phyloP scores from a whole-genome alignment of 2,113 vertebrate genomes.

The Cochlearius cochlearius region DNA sequence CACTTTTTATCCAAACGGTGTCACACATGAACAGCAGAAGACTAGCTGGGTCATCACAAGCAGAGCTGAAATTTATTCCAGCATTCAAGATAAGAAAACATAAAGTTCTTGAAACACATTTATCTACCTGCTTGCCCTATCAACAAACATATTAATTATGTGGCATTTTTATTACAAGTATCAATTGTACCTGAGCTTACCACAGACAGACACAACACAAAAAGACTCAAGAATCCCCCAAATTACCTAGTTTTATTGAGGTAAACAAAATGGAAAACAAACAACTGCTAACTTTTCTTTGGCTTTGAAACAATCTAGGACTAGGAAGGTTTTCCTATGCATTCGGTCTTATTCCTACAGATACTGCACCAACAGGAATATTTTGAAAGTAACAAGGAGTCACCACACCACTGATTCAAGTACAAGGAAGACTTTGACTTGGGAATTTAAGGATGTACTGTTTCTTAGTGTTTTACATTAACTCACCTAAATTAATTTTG shows the following conservation, averaged over 20 bases:
- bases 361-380: background rate
- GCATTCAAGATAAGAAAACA: background rate
- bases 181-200: background rate
- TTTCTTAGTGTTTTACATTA: background rate
- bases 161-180: background rate
- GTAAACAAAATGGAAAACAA: background rate
- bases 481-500: background rate
- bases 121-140: background rate
- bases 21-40: background rate
- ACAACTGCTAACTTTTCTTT: background rate
- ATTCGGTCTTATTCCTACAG: background rate
- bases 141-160: background rate
- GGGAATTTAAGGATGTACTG: background rate
- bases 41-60: background rate
- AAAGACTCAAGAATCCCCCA: background rate
- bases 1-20: background rate
- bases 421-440: background rate
- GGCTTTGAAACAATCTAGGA: background rate
- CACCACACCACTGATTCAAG: background rate
- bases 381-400: background rate
- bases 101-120: background rate
- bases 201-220: background rate
- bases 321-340: background rate
- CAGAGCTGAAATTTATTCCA: background rate
- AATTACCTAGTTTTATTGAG: background rate